A percentile compares a stretch with the other conserved stretches of the same genome.
phyloP scores from a whole-genome alignment of 2,888 invertebrate species.

The Linnaemya vulpina region DNA sequence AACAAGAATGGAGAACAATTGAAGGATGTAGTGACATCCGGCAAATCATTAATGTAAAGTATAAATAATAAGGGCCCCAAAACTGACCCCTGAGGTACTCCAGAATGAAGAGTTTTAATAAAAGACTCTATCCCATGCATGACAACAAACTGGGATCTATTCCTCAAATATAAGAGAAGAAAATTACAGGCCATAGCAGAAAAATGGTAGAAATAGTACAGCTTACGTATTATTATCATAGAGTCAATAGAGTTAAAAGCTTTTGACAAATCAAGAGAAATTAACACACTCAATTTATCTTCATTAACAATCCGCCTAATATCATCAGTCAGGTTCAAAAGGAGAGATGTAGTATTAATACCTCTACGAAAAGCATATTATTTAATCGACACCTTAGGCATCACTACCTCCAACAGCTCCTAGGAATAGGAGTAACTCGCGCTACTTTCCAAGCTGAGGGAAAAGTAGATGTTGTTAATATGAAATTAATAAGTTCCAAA shows the following conservation, averaged over 20 bases:
- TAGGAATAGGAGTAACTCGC: no score
- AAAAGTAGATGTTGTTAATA: no score
- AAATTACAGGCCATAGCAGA: neutral
- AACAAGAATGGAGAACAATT: no score
- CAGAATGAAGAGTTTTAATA: neutral
- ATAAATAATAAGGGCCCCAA: neutral
- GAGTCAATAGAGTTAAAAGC: conserved; percentile 19
- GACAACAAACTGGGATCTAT: neutral
- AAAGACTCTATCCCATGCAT: neutral
- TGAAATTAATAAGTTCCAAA: no score
- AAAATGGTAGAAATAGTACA: neutral
- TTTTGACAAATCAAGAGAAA: conserved; percentile 29
- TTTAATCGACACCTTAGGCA: no score
- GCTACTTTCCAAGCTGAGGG: no score
- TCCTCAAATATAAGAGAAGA: neutral
- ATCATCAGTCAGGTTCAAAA: neutral
- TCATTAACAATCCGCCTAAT: neutral
- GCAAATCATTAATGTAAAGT: neutral
- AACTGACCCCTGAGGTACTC: neutral
- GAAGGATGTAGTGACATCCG: neutral
- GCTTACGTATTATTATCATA: neutral
- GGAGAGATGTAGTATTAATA: no score
- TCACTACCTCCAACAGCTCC: no score
- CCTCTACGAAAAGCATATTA: no score
- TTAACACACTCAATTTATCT: neutral